Evolutionary conservation across 2,113 vertebrate species (phyloP), one percentile per base, ranked within the genome.

Genomic region (Suricata suricatta): DNA sequence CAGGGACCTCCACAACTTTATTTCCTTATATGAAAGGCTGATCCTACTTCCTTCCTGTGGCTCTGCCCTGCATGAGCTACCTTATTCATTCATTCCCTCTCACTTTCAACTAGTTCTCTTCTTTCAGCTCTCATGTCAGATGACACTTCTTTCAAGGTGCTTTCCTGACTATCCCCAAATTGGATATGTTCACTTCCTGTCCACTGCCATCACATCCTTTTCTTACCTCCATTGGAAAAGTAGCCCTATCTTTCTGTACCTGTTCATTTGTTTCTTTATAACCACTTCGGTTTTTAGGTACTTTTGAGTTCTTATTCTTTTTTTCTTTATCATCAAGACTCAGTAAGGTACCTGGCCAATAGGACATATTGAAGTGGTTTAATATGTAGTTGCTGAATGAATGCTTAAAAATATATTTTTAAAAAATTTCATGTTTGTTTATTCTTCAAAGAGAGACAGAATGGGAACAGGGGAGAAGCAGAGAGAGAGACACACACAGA

Each of bases 361-460:
- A 47, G 38, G 25, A 69, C 19, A 54, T 2, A 87, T 5, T 52
- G 44, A 50, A 84, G 12, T 17, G 29, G 29, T 38, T 95, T 52
- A 68, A 50, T 90, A 38, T 38, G 10, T 47, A 66, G 47, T 87
- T 80, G n/a, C 74, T 92, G 64, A 88, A 79, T 77, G 23, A 92
- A 80, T 44, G 52, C 17, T 77, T 50, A 31, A 47, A 80, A 35
- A 83, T 29, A 69, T 63, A 50, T 25, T 83, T 64, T 41, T 41
- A 41, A 4, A 76, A 8, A 9, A 21, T 25, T 25, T 60, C 9
- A 9, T 60, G 8, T 60, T 60, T 60, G 19, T 60, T 60, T 60
- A 9, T 60, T 60, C 19, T 60, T 25, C 21, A 57, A 21, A 21
- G 6, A 60, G 57, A 60, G 21, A 60, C 21, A 60, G 21, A 9